phyloP scores from a whole-genome alignment of 2,797 vertebrate species.

The Rallus crepitans region DNA sequence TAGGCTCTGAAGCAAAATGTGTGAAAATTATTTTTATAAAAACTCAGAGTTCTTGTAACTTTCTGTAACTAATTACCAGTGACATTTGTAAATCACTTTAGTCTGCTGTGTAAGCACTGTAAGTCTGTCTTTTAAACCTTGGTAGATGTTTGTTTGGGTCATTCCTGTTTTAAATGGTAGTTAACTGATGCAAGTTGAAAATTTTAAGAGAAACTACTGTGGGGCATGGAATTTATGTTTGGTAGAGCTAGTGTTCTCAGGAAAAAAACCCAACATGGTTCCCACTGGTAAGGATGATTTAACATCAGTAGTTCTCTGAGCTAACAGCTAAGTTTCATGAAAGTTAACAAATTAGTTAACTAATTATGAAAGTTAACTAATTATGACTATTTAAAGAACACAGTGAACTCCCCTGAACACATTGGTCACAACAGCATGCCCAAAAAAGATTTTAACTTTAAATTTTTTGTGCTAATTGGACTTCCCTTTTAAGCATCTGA shows the following conservation, averaged over 20 bases:
- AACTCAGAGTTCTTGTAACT: neutral
- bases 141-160: neutral
- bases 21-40: neutral
- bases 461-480: neutral
- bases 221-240: neutral
- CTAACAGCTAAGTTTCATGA: neutral
- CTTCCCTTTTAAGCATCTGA: neutral
- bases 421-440: neutral
- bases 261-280: neutral
- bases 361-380: neutral
- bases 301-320: neutral
- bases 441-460: neutral
- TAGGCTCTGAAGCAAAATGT: neutral
- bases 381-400: neutral
- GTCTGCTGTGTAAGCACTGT: neutral
- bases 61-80: neutral
- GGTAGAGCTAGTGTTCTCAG: neutral
- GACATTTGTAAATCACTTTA: conserved; percentile 4
- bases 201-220: neutral
- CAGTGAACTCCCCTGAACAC: neutral
- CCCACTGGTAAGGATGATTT: neutral
- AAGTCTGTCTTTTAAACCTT: neutral
- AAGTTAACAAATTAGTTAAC: neutral
- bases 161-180: neutral
- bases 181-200: neutral